Evolutionary conservation across 2,113 vertebrate genomes (phyloP).

Genomic region (Bos taurus): ARS-UCD2.0 NC_037357.1:25112001-25112500

Average conservation of each 20-base stretch:
- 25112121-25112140: neutral
- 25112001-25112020: neutral
- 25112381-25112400: neutral
- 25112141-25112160: neutral
- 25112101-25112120: neutral
- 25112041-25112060: neutral
- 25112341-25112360: neutral
- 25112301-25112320: neutral
- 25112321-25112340: neutral
- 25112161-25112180: neutral
- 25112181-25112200: neutral
- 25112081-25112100: neutral
- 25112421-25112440: constrained; percentile 15
- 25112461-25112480: neutral
- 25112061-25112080: neutral
- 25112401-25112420: neutral
- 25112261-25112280: neutral
- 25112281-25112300: neutral
- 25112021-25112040: neutral
- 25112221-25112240: neutral
- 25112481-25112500: constrained; percentile 1
- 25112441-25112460: neutral
- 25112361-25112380: neutral
- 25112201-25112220: neutral
- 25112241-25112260: constrained; percentile 6